A percentile compares a stretch with the other conserved stretches of the same genome.
These are phyloP conservation scores for Plectus sambesii DNA, from an alignment of 1,140 invertebrate genomes.

Conservation along the genomic window DNA sequence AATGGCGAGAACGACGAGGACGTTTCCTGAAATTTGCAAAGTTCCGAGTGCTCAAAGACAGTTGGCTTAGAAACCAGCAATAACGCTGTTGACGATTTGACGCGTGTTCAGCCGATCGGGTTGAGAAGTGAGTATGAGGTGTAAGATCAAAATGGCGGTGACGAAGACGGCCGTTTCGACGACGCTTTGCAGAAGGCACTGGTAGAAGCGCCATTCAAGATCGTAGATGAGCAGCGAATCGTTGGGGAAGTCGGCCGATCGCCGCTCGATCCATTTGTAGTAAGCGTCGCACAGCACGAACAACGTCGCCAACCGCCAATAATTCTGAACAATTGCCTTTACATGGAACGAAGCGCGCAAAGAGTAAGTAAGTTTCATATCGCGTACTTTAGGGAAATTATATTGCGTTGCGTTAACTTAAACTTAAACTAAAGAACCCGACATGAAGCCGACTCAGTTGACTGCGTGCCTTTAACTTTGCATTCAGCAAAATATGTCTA, in stretches of 20 bases:
- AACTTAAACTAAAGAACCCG: no score
- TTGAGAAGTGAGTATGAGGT: slow-evolving; percentile 5
- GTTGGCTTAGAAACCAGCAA: slow-evolving; percentile 38
- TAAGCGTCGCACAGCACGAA: slow-evolving; percentile 41
- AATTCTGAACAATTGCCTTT: slow-evolving; percentile 27
- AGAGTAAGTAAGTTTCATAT: no score
- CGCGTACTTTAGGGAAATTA: no score
- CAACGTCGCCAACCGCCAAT: slow-evolving; percentile 28
- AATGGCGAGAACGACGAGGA: slow-evolving; percentile 39
- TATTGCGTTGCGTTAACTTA: no score
- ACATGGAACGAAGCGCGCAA: no score
- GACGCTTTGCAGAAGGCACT: slow-evolving; percentile 29
- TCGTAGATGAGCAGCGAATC: slow-evolving; percentile 25
- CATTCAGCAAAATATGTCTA: slow-evolving; percentile 66
- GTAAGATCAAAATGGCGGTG: background rate
- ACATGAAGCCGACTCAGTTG: no score
- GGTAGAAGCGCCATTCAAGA: slow-evolving; percentile 42
- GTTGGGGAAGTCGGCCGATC: background rate
- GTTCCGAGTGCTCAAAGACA: no score
- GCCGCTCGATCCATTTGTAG: slow-evolving; percentile 35
- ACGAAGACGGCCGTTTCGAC: slow-evolving; percentile 25
- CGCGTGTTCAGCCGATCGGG: background rate
- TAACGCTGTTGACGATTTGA: slow-evolving; percentile 3
- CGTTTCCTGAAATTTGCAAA: slow-evolving; percentile 30
- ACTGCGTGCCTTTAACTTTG: slow-evolving; percentile 41